Base-by-base conservation (phyloP, 2,113 vertebrate genomes). In the Oxyura jamaicensis region DNA sequence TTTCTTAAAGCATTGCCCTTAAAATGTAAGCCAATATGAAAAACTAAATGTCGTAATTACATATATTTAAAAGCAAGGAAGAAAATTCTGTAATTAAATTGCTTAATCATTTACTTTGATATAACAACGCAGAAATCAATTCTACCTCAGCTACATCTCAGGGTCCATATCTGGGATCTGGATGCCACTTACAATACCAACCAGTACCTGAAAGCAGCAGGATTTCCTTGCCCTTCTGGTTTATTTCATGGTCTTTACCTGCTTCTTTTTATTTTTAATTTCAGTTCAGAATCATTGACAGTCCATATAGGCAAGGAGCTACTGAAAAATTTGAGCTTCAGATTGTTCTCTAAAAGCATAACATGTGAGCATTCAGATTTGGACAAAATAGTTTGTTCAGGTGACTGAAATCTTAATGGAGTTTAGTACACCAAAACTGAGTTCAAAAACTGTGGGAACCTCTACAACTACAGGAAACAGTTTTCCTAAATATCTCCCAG, bases 141-240 rank as follows among this genome's bases (percentile, higher is more conserved):
- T 86, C 48, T 39, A 55, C n/a, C 7, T 58, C 22, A 59, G 26
- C 13, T 77, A 10, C 4, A 18, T 83, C 65, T 71, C 35, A n/a
- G 10, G 5, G 35, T 87, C 52, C 6, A 3, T 23, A 75, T 10
- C 46, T 0, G 0, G 79, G 42, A 82, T 13, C 33, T 18, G 14
- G 23, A 44, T 58, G 28, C 25, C 35, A 26, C 18, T 58, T 67
- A 10, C 7, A 84, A 44, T 13, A 62, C 35, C n/a, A 68, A 75
- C 10, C 15, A 52, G 4, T 8, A 33, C 48, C 33, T 33, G 33
- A 56, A 71, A 77, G 13, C 13, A 78, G 8, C 71, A 58, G 13
- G n/a, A 90, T 41, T 71, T 36, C 26, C 31, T 6, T 91, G n/a
- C 14, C 79, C 36, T 78, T 10, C 16, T 65, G 4, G 8, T 48